phyloP scores from a whole-genome alignment of 2,113 vertebrate species.

The Struthidea cinerea region DNA sequence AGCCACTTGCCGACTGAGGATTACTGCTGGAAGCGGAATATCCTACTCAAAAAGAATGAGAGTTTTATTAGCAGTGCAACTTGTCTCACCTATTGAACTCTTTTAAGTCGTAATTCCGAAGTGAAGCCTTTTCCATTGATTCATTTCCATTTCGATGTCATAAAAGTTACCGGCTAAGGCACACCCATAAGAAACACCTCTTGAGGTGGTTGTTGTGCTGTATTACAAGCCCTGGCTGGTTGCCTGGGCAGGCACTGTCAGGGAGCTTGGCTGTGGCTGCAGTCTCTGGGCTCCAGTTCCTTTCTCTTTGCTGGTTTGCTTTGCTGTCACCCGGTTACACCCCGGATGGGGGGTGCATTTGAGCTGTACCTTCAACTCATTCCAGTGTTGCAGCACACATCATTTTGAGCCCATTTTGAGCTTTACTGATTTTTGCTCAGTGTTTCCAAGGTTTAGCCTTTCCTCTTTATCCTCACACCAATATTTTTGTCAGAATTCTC shows the following conservation, averaged over 20 bases:
- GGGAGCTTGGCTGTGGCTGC: neutral
- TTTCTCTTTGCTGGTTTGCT: neutral
- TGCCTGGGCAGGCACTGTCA: neutral
- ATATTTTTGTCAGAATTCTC: neutral
- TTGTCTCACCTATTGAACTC: neutral
- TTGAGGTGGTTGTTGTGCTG: neutral
- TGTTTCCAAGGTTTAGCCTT: neutral
- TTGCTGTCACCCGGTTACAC: neutral
- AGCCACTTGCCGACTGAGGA: rapidly evolving
- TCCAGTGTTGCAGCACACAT: neutral
- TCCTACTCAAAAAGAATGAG: neutral
- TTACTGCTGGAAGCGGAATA: neutral
- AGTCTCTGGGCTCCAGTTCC: rapidly evolving
- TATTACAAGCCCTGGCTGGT: neutral
- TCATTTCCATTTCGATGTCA: neutral
- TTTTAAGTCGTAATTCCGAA: neutral
- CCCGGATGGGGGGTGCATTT: neutral
- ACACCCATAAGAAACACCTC: rapidly evolving
- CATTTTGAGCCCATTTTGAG: neutral
- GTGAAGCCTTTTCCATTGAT: neutral
- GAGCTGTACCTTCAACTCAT: neutral
- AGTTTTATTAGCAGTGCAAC: too few species aligned
- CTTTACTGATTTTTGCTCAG: neutral
- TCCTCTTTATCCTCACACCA: neutral
- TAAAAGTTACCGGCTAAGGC: neutral